Evolutionary conservation across 2,797 vertebrate species (phyloP).

Genomic region (Zenarchopterus dispar): DNA sequence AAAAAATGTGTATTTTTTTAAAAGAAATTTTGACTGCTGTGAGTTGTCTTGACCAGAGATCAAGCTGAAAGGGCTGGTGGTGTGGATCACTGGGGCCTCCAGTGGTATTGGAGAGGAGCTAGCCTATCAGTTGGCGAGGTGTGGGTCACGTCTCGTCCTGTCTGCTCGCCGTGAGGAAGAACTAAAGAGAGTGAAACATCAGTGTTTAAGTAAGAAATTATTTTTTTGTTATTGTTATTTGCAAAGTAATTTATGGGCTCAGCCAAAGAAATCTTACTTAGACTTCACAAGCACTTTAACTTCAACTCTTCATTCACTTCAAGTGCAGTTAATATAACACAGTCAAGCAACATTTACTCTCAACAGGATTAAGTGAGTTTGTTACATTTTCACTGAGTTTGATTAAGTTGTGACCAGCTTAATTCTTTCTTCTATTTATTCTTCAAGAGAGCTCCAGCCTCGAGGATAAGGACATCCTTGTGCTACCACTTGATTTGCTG

Average conservation of each 20-base stretch:
- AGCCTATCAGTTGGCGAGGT: conserved; percentile 88
- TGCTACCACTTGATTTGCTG: conserved; percentile 91
- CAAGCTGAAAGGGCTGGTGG: conserved; percentile 86
- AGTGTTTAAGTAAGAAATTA: conserved; percentile 86
- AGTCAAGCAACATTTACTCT: background rate
- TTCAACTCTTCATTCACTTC: background rate
- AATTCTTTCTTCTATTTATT: conserved; percentile 13
- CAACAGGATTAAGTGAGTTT: background rate
- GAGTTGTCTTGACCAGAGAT: conserved; percentile 71
- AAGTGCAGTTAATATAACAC: background rate
- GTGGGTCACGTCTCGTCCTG: conserved; percentile 87
- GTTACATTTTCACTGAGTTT: background rate
- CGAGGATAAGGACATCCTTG: conserved; percentile 86
- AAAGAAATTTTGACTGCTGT: conserved; percentile 8
- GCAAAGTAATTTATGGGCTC: too few species aligned
- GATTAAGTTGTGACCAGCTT: background rate
- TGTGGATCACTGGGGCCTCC: conserved; percentile 96
- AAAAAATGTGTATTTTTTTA: background rate
- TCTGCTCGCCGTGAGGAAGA: conserved; percentile 90
- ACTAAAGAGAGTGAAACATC: conserved; percentile 87
- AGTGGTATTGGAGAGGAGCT: conserved; percentile 96
- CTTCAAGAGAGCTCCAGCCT: conserved; percentile 84
- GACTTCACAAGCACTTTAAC: background rate
- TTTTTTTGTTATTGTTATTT: background rate
- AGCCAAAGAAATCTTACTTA: background rate